phyloP scores from a whole-genome alignment of 2,797 vertebrate species.

The Dermochelys coriacea region DNA sequence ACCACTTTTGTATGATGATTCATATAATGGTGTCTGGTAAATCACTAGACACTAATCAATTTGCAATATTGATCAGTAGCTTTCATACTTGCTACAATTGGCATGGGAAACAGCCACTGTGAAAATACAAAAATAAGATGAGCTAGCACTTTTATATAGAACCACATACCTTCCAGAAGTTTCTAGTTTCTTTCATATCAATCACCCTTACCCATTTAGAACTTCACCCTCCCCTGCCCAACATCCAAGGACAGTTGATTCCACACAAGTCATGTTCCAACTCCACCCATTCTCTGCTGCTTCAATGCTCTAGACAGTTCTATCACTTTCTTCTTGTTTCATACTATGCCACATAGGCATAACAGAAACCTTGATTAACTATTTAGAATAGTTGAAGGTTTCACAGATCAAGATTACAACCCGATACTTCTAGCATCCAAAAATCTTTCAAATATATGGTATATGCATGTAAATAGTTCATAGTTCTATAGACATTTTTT shows the following conservation, averaged over 20 bases:
- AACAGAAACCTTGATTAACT: neutral
- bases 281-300: neutral
- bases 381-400: neutral
- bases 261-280: neutral
- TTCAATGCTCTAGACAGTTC: neutral
- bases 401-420: neutral
- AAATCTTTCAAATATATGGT: neutral
- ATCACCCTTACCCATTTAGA: neutral
- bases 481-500: too few relatives aligned
- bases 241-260: neutral
- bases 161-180: neutral
- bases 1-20: neutral
- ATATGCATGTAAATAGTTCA: neutral
- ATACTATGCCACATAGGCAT: neutral
- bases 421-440: neutral
- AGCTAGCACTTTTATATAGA: neutral
- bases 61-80: neutral
- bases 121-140: neutral
- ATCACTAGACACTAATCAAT: neutral
- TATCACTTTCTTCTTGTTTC: neutral
- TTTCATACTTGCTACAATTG: neutral
- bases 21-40: neutral
- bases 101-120: neutral
- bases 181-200: neutral
- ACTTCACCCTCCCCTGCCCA: neutral